These are phyloP conservation scores for Octopus sinensis DNA, from an alignment of 1,140 invertebrate genomes.

Conservation along the genomic window DNA sequence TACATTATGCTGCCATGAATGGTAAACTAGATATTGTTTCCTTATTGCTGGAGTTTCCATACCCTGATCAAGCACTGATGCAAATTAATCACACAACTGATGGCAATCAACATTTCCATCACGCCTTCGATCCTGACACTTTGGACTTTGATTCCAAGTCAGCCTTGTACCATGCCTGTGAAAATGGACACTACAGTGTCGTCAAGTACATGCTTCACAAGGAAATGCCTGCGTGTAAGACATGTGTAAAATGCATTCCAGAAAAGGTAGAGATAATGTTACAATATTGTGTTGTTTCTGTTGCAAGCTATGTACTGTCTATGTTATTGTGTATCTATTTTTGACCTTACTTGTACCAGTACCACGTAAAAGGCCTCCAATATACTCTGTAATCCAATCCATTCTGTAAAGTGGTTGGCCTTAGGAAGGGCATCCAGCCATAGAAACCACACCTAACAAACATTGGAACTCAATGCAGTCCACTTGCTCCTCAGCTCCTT, in stretches of 20 bases:
- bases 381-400: too few relatives aligned
- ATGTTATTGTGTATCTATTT: too few relatives aligned
- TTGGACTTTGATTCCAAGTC: slow-evolving; percentile 43
- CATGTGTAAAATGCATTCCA: background rate
- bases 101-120: slow-evolving; percentile 26
- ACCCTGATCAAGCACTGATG: slow-evolving; percentile 62
- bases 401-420: too few relatives aligned
- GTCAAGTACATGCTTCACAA: slow-evolving; percentile 59
- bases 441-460: too few relatives aligned
- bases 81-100: slow-evolving; percentile 30
- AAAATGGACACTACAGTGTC: slow-evolving; percentile 35
- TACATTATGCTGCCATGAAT: slow-evolving; percentile 88
- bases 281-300: too few relatives aligned
- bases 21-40: slow-evolving; percentile 69
- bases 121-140: slow-evolving; percentile 39
- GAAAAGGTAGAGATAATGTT: too few relatives aligned
- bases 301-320: too few relatives aligned
- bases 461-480: too few relatives aligned
- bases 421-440: too few relatives aligned
- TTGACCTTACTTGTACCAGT: too few relatives aligned
- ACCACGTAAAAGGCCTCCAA: too few relatives aligned
- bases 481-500: too few relatives aligned
- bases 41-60: slow-evolving; percentile 76
- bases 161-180: slow-evolving; percentile 44
- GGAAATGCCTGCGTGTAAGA: background rate